Base-by-base conservation (phyloP, 2,797 vertebrate species). In the Crocidura indochinensis region DNA sequence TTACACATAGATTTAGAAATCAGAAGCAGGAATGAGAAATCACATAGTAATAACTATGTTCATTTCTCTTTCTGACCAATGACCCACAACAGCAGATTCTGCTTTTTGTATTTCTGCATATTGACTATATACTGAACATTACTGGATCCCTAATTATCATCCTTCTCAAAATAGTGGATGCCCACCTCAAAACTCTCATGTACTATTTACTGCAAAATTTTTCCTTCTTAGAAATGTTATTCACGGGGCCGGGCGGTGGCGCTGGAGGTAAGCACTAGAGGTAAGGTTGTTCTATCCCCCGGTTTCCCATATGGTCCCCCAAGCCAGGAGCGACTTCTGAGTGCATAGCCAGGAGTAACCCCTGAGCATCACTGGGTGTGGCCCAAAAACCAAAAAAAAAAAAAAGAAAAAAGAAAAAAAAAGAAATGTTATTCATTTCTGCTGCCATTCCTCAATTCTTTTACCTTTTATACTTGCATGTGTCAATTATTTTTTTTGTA, bases 101-200 rank as follows among this genome's bases (percentile, higher is more conserved):
- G n/a, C 64, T 77, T 77, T 92, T 87, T 20, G 10, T 64, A 46
- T 87, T 92, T 77, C 51, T 87, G 1, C 31, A 77, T 69, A 46
- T 83, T 14, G n/a, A 72, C 77, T 88, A 88, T 20, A 77, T 46
- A 8, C 14, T 72, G 46, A 77, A 79, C 49, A 7, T 94, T 69
- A 87, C 60, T 49, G 89, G 89, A 26, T 94, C 93, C n/a, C 71
- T 91, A 44, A 84, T 44, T 53, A 84, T 94, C 74, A 53, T 87
- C 29, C 4, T 15, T 19, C 89, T 93, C 47, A 90, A 27, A 11
- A 15, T 93, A 68, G 14, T 80, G 27, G 71, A 94, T 49, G 65
- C 69, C 7, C 93, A 76, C 19, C 89, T 95, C 19, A 91, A 93
- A 73, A 87, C 86, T 3, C 53, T 60, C 0, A 95, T 92, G 87